Percentiles rank a stretch among this genome's conserved stretches.
These are phyloP conservation scores for Maccullochella peelii DNA, from an alignment of 2,113 vertebrate species.

Conservation along the genomic window DNA sequence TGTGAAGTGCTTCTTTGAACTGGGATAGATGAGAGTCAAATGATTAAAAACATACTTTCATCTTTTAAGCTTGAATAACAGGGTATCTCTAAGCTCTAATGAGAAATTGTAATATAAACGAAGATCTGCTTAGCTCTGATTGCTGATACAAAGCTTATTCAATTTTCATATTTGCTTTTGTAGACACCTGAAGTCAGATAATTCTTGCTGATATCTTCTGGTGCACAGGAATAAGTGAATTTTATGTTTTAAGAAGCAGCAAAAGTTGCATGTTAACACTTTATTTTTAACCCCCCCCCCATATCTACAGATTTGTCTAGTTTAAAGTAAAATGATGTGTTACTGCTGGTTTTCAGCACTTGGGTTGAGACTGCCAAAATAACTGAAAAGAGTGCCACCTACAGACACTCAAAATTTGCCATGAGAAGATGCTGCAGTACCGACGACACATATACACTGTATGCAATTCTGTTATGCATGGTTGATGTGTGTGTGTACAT, in stretches of 20 bases:
- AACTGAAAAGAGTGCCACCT: too few relatives aligned
- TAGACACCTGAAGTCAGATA: neutral
- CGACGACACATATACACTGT: neutral
- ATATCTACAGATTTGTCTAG: too few relatives aligned
- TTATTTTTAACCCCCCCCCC: neutral
- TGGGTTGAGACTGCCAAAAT: too few relatives aligned
- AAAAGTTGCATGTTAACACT: neutral
- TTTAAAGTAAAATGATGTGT: too few relatives aligned
- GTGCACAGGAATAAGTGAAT: neutral
- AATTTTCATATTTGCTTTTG: neutral
- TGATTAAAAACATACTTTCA: constrained; percentile 8
- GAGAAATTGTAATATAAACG: neutral
- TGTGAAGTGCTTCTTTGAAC: constrained; percentile 40
- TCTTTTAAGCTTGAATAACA: neutral
- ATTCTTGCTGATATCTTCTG: neutral
- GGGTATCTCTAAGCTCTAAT: neutral
- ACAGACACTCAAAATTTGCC: too few relatives aligned
- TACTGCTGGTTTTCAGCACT: too few relatives aligned
- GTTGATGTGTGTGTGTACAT: neutral
- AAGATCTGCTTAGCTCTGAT: neutral
- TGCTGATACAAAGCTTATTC: neutral
- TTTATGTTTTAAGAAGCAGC: neutral
- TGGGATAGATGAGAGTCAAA: constrained; percentile 6
- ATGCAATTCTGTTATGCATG: neutral
- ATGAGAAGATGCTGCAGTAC: neutral